Base-by-base conservation (phyloP, 1,140 invertebrate genomes). In the Saxidomus purpurata region DNA sequence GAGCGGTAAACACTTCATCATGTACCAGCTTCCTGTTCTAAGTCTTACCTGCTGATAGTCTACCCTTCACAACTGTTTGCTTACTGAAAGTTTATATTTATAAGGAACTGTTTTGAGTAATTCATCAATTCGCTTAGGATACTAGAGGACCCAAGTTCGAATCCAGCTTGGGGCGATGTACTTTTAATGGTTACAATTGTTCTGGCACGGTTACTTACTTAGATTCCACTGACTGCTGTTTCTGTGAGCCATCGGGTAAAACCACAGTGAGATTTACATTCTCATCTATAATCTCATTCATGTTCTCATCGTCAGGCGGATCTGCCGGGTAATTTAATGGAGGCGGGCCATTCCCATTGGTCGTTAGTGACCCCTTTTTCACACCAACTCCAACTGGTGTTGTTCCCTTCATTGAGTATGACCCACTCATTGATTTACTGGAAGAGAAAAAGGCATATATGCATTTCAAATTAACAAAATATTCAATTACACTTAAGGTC, bases 221-320 rank as follows among this genome's bases (percentile, higher is more conserved):
- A 94, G 97, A 95, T 92, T 97, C 97, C 3, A 98, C 97, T 59
- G 97, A 97, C 94, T 97, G 97, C 90, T 97, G 96, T 85, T 97
- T 96, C 63, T 96, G 94, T 90, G 96, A 96, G n/a, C 97, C 97
- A 85, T 96, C 96, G 13, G 97, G 97, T 74, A 98, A 95, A 89
- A 97, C 96, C 63, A 98, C 97, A 63, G 97, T 96, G 67, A 98
- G 96, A 91, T 98, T 97, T 97, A 98, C 98, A 92, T 97, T 97
- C 83, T 97, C 97, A 90, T 97, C 97, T 90, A 98, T 96, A 96
- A 98, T 97, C 96, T 98, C 97, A 80, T 95, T 95, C 91, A 95
- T 95, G 90, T 95, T 94, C 89, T 94, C 94, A 90, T 95, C 94
- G 79, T 95, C 95, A 22, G 91, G 90, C 3, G 92, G 91, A 63